Evolutionary conservation across 2,797 vertebrate species (phyloP), one percentile per base, ranked within the genome.

Genomic region (Eutrigla gurnardus): DNA sequence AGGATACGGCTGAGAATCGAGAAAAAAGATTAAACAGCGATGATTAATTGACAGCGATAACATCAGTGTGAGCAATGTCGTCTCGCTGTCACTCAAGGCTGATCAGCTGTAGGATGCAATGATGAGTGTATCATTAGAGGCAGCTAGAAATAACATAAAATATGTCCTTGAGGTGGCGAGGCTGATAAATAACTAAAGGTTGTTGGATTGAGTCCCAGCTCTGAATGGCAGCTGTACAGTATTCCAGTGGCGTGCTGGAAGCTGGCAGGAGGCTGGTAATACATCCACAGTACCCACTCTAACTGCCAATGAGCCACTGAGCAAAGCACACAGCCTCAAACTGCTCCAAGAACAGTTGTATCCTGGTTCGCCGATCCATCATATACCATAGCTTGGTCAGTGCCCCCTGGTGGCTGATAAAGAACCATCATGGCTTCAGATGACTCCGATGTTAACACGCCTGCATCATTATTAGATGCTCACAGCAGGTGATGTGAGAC

Each of bases 1-100:
- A 99, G 84, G 97, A 98, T 75, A 99, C 96, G 53, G 97, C 98
- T 99, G 90, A 63, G 49, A 80, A 88, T 45, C 67, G 53, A 2
- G 25, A 86, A 65, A 52, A 83, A 87, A 85, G 67, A 83, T 78
- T 75, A 75, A 80, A 89, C 57, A 85, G 73, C 1, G 4, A 73
- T 69, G 52, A 91, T 90, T 89, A 87, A 89, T 88, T 72, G 25
- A 80, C 6, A 46, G 65, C 36, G 52, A 85, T 78, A 78, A 70
- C 62, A 85, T 84, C 72, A 55, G 40, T 68, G 65, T 61, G 74
- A 86, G 80, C 55, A 77, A 70, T 62, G 70, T 67, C 73, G 81
- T 72, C 71, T 85, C 55, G 61, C 86, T 88, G 87, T 89, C 92
- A 91, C 85, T 90, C 87, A 88, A 65, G 73, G 70, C 81, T 68